phyloP scores from a whole-genome alignment of 2,113 vertebrate genomes.

The Mola mola region DNA sequence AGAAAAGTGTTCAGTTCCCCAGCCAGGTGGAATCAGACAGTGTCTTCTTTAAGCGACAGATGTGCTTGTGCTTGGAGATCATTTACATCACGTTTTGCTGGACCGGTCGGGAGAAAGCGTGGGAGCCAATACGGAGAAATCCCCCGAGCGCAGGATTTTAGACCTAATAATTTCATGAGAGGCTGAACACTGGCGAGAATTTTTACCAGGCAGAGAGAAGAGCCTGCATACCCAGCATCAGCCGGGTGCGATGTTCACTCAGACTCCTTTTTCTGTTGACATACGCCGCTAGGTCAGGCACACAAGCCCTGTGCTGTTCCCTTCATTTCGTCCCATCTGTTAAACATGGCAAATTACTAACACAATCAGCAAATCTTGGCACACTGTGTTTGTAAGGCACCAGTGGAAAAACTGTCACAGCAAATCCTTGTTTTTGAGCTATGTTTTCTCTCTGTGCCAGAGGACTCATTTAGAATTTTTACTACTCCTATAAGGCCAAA shows the following conservation, averaged over 20 bases:
- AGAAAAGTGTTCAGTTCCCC: constrained; percentile 32
- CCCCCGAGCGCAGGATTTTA: constrained; percentile 21
- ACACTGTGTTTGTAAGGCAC: constrained; percentile 12
- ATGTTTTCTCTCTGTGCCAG: constrained; percentile 13
- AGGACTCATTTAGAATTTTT: constrained; percentile 11
- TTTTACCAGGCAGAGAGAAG: constrained; percentile 34
- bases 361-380: constrained; percentile 41
- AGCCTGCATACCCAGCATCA: constrained; percentile 36
- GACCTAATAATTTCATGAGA: constrained; percentile 66
- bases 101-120: constrained; percentile 38
- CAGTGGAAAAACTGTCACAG: constrained; percentile 24
- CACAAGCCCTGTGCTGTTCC: constrained; percentile 10
- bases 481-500: not conserved
- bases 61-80: constrained; percentile 29
- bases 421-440: constrained; percentile 10
- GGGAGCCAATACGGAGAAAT: constrained; percentile 25
- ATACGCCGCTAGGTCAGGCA: constrained; percentile 32
- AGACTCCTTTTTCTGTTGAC: constrained; percentile 21
- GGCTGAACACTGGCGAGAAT: constrained; percentile 56
- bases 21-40: constrained; percentile 56
- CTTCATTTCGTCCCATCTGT: constrained; percentile 62
- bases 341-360: constrained; percentile 37
- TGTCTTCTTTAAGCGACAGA: constrained; percentile 54
- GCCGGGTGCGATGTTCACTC: constrained; percentile 27
- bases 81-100: constrained; percentile 51